A percentile compares a stretch with the other conserved stretches of the same genome.
Conservation (phyloP, 2,888 invertebrate species). For the Myopa testacea region DNA sequence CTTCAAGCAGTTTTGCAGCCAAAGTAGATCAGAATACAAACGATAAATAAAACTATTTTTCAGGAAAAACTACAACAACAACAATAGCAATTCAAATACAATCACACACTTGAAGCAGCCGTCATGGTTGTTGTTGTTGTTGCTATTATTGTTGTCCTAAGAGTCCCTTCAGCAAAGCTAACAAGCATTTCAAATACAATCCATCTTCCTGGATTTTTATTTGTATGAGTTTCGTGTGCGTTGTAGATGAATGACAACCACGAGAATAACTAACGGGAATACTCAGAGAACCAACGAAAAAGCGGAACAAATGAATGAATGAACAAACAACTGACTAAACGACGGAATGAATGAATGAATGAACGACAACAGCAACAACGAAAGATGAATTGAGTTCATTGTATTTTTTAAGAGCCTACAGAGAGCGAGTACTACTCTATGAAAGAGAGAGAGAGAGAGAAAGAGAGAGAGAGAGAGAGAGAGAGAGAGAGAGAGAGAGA, state of each 20-base stretch:
- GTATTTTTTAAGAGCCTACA: conserved; percentile 17
- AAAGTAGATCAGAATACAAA: conserved; percentile 17
- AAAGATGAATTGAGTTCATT: conserved; percentile 16
- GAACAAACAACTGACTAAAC: neutral
- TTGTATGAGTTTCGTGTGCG: conserved; percentile 22
- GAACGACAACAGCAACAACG: neutral
- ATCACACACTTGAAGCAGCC: neutral
- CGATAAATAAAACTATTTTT: conserved; percentile 32
- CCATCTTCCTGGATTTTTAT: conserved; percentile 4
- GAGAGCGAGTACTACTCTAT: neutral
- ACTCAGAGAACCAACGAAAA: neutral
- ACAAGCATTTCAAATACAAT: conserved; percentile 8
- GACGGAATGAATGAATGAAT: neutral
- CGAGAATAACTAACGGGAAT: conserved; percentile 6
- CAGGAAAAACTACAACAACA: conserved; percentile 3
- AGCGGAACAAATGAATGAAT: neutral
- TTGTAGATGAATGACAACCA: conserved; percentile 9
- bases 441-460: neutral
- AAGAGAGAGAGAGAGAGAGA: neutral
- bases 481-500: neutral
- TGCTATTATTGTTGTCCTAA: neutral
- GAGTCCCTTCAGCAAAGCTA: conserved; percentile 2
- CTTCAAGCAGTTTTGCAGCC: conserved; percentile 12
- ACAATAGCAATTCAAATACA: neutral
- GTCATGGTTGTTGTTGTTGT: conserved; percentile 20